Evolutionary conservation across 2,888 invertebrate genomes (phyloP).

Genomic region (Fabriciana adippe): DNA sequence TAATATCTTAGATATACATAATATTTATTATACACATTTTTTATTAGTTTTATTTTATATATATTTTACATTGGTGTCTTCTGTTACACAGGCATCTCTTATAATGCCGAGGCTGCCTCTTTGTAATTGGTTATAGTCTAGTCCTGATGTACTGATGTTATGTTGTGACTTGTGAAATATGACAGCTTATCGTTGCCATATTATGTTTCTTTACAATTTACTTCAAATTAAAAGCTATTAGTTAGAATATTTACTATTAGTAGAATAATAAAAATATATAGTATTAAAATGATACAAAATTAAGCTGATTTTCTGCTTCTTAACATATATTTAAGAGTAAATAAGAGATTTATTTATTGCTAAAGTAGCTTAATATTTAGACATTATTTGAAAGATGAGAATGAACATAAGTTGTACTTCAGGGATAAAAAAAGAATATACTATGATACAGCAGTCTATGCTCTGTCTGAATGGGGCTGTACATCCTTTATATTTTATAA

Average conservation of each 20-base stretch:
- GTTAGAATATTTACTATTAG: background rate
- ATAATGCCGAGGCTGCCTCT: too few species aligned
- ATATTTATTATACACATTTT: too few species aligned
- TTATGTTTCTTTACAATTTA: background rate
- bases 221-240: background rate
- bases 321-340: background rate
- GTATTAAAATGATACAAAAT: background rate
- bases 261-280: background rate
- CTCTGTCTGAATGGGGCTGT: too few species aligned
- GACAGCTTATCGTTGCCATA: background rate
- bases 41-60: too few species aligned
- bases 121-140: slow-evolving; percentile 2
- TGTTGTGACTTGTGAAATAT: background rate
- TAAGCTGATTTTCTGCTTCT: background rate
- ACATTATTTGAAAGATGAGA: slow-evolving; percentile 9
- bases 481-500: too few species aligned
- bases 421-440: too few species aligned
- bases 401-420: background rate
- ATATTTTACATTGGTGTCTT: too few species aligned
- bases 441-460: too few species aligned
- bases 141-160: background rate
- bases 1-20: too few species aligned
- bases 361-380: slow-evolving; percentile 6
- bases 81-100: too few species aligned
- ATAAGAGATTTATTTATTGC: slow-evolving; percentile 1